Base-by-base conservation (phyloP, 2,113 vertebrate species). In the Struthidea cinerea region DNA sequence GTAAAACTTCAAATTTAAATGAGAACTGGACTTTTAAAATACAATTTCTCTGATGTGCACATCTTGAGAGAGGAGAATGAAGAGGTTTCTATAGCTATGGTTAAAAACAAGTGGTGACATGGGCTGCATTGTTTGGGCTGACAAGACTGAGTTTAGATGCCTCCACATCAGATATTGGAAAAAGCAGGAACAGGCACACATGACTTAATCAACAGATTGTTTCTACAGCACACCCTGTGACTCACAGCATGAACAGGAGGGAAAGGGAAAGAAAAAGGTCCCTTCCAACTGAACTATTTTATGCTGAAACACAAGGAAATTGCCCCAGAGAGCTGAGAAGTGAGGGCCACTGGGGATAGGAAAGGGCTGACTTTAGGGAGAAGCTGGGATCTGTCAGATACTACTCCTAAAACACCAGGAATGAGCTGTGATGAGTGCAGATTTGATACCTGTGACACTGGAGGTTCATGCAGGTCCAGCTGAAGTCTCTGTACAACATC, bases 401-500 rank as follows among this genome's bases (percentile, higher is more conserved):
- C 56, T 53, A 35, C 33, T 47, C 35, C 47, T 67, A 63, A 47
- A 92, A 41, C 5, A 28, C 39, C 46, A 57, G 61, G 73, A 89
- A 59, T 5, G 44, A 90, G 47, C 50, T 60, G 33, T 14, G 79
- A 70, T 9, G 5, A 92, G 61, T 41, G n/a, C 87, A 49, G 16
- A 49, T 33, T 73, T 59, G 23, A 91, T 97, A 99, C 99, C 99
- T 99, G 99, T 60, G 99, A 99, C 95, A 99, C 99, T 8, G 99
- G 99, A 67, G 99, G 99, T 96, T 99, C 99, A 35, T 99, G 99
- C 57, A 99, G 97, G 94, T 99, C 99, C 88, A 99, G 89, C 97
- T 99, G 99, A 96, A 99, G 98, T 97, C 99, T 98, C 96, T 99
- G 99, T 84, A 99, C 99, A n/a, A 99, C 99, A 64, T 99, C 98